These are phyloP conservation scores for Loris lydekkerianus DNA, from an alignment of 2,797 vertebrate species.

Conservation along the genomic window DNA sequence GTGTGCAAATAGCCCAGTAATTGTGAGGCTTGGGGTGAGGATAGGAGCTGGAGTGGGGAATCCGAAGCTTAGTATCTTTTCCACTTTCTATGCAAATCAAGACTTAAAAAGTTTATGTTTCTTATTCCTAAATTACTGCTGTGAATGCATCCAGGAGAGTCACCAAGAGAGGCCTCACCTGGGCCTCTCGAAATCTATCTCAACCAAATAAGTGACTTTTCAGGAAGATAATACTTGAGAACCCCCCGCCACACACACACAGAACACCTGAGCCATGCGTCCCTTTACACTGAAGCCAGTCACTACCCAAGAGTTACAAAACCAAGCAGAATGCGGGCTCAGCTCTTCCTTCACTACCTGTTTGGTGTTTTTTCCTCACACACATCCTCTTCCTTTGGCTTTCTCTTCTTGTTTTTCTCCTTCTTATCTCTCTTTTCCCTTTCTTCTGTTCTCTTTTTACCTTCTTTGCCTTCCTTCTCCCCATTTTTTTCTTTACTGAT, in stretches of 20 bases:
- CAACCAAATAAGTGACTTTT: not conserved
- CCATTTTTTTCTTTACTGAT: conserved; percentile 64
- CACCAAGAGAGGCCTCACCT: not conserved
- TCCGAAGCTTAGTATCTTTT: not conserved
- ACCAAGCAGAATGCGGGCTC: not conserved
- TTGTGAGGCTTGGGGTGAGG: not conserved
- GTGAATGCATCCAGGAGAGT: not conserved
- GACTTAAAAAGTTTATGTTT: not conserved
- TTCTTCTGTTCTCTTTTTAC: conserved; percentile 46
- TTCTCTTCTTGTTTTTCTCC: conserved; percentile 47
- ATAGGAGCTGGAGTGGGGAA: not conserved
- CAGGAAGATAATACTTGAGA: not conserved
- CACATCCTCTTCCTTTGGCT: conserved; percentile 39
- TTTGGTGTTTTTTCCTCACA: not conserved
- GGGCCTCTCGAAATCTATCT: conserved; percentile 19
- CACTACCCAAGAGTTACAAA: not conserved
- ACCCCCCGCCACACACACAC: too few relatives aligned
- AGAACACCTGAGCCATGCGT: not conserved
- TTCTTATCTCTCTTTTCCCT: conserved; percentile 29
- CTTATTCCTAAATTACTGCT: conserved; percentile 35
- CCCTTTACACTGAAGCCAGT: not conserved
- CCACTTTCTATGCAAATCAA: not conserved
- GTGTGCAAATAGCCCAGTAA: not conserved
- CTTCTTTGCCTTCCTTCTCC: conserved; percentile 42
- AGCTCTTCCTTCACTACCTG: conserved; percentile 51